Conservation (phyloP, 2,113 vertebrate genomes). For the Stegostoma tigrinum region DNA sequence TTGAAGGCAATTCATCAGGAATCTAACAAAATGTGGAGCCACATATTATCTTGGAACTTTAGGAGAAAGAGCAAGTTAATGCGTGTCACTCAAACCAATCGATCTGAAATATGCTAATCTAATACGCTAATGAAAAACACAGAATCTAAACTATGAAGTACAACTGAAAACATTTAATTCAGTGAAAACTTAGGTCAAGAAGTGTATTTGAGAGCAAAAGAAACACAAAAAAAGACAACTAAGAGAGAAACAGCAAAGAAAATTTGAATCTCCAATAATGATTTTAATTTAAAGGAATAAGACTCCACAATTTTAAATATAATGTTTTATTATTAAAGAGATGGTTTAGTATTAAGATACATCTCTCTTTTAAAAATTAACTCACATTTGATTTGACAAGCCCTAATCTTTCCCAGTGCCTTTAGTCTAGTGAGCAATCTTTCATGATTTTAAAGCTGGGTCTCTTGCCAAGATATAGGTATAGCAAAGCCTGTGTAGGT, state of each 20-base stretch:
- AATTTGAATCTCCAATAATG: not conserved
- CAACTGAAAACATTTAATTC: not conserved
- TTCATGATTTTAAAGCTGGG: not conserved
- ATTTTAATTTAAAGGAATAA: not conserved
- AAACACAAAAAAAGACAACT: not conserved
- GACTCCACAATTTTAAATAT: not conserved
- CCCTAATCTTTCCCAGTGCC: not conserved
- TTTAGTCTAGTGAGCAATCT: not conserved
- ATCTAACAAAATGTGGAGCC: not conserved
- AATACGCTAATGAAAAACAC: not conserved
- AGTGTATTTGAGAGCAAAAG: not conserved
- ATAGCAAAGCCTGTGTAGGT: not conserved
- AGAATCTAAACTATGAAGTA: not conserved
- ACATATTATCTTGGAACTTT: not conserved
- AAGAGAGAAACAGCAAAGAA: not conserved
- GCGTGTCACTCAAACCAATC: not conserved
- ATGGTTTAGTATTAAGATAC: not conserved
- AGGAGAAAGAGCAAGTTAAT: not conserved
- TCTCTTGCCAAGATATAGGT: not conserved
- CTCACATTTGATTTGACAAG: not conserved
- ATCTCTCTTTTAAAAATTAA: not conserved
- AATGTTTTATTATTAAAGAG: not conserved
- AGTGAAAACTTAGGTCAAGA: not conserved
- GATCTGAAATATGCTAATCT: not conserved
- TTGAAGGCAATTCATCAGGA: not conserved